These are phyloP conservation scores for Sebastes flavidus DNA, from an alignment of 2,797 vertebrate genomes.

Conservation along the genomic window DNA sequence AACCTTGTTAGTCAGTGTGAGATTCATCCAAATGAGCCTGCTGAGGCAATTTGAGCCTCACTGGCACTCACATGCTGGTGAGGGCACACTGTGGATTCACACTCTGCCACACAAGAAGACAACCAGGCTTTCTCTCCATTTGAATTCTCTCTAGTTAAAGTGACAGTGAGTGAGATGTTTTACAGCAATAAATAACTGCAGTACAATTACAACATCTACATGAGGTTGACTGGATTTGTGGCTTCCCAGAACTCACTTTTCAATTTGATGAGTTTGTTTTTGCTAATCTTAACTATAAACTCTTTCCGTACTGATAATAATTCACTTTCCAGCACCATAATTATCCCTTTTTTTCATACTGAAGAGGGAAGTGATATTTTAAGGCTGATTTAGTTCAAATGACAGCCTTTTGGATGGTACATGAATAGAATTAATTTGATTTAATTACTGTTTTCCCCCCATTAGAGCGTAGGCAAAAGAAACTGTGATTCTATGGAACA, in stretches of 20 bases:
- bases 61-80: too few relatives aligned
- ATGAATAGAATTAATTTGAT: constrained; percentile 14
- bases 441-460: constrained; percentile 15
- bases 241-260: neutral
- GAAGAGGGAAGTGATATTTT: constrained; percentile 1
- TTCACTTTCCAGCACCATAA: neutral
- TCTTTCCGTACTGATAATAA: neutral
- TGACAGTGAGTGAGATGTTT: neutral
- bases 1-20: neutral
- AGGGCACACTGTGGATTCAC: too few relatives aligned
- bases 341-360: neutral
- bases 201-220: too few relatives aligned
- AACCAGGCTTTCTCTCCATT: too few relatives aligned
- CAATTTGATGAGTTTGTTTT: neutral
- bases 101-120: too few relatives aligned
- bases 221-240: neutral
- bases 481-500: neutral
- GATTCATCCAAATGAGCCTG: neutral
- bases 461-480: neutral
- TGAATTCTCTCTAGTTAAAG: too few relatives aligned
- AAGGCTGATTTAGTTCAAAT: constrained; percentile 12
- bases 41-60: too few relatives aligned
- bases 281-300: neutral
- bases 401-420: neutral
- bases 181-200: too few relatives aligned